Conservation (phyloP, 2,888 invertebrate species). For the Panopea generosa region DNA sequence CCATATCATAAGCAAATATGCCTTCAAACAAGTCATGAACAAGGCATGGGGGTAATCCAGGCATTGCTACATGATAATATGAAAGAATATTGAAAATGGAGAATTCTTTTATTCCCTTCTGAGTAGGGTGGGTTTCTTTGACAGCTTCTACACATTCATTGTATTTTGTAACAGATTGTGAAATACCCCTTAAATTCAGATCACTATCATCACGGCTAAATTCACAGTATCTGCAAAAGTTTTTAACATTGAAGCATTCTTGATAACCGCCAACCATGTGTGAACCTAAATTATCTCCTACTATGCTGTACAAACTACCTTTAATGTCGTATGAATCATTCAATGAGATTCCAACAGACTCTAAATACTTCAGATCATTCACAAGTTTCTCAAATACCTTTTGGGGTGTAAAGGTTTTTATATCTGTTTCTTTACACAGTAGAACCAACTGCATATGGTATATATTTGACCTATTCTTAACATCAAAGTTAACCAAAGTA, state of each 20-base stretch:
- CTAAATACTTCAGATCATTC: slow-evolving; percentile 30
- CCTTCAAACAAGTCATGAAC: slow-evolving; percentile 14
- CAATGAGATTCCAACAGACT: slow-evolving; percentile 15
- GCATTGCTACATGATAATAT: no score
- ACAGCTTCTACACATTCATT: no score
- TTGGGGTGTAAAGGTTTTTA: slow-evolving; percentile 29
- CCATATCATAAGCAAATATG: slow-evolving; percentile 6
- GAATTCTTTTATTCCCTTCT: no score
- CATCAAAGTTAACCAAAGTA: slow-evolving; percentile 34
- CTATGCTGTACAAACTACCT: slow-evolving; percentile 21
- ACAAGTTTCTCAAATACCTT: slow-evolving; percentile 12
- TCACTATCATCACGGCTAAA: no score
- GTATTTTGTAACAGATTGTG: no score
- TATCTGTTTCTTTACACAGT: slow-evolving; percentile 37
- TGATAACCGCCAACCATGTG: no score
- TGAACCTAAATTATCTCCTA: no score
- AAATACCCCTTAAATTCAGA: no score
- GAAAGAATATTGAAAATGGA: no score
- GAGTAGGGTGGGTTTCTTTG: no score
- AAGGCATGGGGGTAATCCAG: slow-evolving; percentile 9
- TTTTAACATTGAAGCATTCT: no score
- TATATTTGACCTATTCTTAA: slow-evolving; percentile 29
- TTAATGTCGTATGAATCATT: slow-evolving; percentile 7
- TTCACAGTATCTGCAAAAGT: no score
- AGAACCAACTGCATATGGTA: slow-evolving; percentile 51